Evolutionary conservation across 2,888 invertebrate genomes (phyloP), one percentile per base, ranked within the genome.

Genomic region (Dryadula phaetusa): DNA sequence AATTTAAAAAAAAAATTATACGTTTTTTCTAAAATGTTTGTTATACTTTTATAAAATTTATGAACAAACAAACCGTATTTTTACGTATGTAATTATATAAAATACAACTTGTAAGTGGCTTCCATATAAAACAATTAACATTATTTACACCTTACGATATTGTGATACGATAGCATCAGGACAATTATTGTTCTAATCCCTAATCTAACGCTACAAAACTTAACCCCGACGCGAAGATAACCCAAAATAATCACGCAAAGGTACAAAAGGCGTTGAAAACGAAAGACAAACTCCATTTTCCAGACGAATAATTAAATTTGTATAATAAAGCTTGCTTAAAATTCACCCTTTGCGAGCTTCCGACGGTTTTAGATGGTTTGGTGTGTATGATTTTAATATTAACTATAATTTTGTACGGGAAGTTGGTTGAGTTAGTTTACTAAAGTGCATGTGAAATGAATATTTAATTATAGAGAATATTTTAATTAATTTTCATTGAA

Each of bases 221-320:
- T 74, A 74, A 72, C 73, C 71, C 52, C 62, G 47, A 70, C 73
- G 69, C 65, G 64, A 72, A 72, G 70, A 70, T 64, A 74, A 70
- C 69, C 67, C 66, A 73, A 74, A 76, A 72, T 70, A 72, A 74
- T 72, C 74, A 75, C 74, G 74, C 72, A 53, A 69, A 56, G 63
- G 62, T 65, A 71, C 70, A 60, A 69, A 70, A 72, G 68, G 72
- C 70, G 70, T 66, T 64, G 72, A 76, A 75, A 76, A 75, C 69
- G 69, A 73, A 76, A 76, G 78, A 78, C 75, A 75, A 79, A 77
- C 76, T 78, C 71, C 75, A 76, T 77, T 80, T 78, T 71, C 70
- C 71, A 73, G 70, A 71, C 71, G 75, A 76, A 75, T 74, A 73
- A 75, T 70, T 72, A 71, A 76, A 75, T 73, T 73, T 70, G 70